Conservation (phyloP, 2,113 vertebrate genomes). For the Tamias sibiricus region DNA sequence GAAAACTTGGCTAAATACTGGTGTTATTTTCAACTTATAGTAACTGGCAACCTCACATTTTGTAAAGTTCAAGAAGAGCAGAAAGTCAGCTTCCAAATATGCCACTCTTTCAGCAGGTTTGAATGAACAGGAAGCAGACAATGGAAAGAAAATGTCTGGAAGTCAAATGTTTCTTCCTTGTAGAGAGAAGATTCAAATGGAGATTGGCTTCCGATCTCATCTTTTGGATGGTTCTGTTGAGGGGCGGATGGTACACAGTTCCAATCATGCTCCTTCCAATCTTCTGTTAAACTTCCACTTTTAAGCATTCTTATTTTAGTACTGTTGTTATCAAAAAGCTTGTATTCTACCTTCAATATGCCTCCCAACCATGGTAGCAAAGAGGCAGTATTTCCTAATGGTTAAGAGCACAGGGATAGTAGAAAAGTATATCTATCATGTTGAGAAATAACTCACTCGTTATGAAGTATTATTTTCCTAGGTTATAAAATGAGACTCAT, state of each 20-base stretch:
- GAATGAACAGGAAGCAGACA: slow-evolving; percentile 68
- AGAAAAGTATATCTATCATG: not conserved
- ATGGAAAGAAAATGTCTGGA: slow-evolving; percentile 60
- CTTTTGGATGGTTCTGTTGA: not conserved
- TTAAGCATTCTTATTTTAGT: slow-evolving; percentile 8
- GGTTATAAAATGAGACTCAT: not conserved
- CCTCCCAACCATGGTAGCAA: not conserved
- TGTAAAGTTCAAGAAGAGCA: slow-evolving; percentile 80
- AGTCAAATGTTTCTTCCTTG: slow-evolving; percentile 13
- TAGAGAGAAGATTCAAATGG: not conserved
- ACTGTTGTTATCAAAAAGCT: not conserved
- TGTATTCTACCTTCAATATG: not conserved
- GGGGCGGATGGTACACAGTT: not conserved
- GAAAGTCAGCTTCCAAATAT: slow-evolving; percentile 64
- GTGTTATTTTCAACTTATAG: slow-evolving; percentile 76
- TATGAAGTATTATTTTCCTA: not conserved
- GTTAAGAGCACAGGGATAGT: not conserved
- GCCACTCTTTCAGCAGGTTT: slow-evolving; percentile 59
- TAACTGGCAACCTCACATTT: slow-evolving; percentile 79
- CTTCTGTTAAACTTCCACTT: not conserved
- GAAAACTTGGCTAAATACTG: slow-evolving; percentile 76
- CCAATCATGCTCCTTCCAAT: not conserved
- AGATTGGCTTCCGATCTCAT: not conserved
- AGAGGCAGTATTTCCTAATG: not conserved
- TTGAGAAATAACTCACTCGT: not conserved